phyloP scores from a whole-genome alignment of 2,888 invertebrate genomes.

The Agrotis exclamationis region DNA sequence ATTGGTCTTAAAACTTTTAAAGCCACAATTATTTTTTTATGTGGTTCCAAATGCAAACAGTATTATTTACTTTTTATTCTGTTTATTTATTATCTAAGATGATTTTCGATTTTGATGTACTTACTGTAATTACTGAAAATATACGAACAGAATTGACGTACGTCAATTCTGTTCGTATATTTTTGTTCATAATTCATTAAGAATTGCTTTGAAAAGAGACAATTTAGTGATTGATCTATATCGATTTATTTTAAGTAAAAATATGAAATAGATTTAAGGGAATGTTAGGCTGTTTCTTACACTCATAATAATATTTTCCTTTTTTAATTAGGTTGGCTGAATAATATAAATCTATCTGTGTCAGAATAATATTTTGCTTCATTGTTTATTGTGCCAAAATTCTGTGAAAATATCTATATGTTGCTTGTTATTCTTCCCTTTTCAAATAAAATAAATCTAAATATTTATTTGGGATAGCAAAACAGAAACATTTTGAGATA shows the following conservation, averaged over 20 bases:
- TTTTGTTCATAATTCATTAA: too few relatives aligned
- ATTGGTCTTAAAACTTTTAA: background rate
- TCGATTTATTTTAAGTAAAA: background rate
- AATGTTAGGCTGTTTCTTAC: background rate
- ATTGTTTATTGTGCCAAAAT: background rate
- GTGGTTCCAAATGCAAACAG: background rate
- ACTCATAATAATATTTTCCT: background rate
- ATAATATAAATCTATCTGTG: slow-evolving; percentile 10
- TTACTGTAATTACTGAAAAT: too few relatives aligned
- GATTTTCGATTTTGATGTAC: background rate
- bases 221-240: background rate
- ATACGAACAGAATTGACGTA: too few relatives aligned
- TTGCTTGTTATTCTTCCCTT: slow-evolving; percentile 37
- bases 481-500: slow-evolving; percentile 56
- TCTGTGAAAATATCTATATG: slow-evolving; percentile 16
- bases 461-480: slow-evolving; percentile 42
- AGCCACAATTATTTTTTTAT: background rate
- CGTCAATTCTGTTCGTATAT: background rate
- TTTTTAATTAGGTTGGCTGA: slow-evolving; percentile 16
- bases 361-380: background rate
- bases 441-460: slow-evolving; percentile 52
- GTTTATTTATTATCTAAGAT: background rate
- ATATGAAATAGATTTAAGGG: slow-evolving; percentile 8
- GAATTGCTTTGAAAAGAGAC: background rate
- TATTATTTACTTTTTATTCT: background rate